Percentiles rank a stretch among this genome's conserved stretches.
Evolutionary conservation across 2,797 vertebrate genomes (phyloP).

Genomic region (Loris lydekkerianus): DNA sequence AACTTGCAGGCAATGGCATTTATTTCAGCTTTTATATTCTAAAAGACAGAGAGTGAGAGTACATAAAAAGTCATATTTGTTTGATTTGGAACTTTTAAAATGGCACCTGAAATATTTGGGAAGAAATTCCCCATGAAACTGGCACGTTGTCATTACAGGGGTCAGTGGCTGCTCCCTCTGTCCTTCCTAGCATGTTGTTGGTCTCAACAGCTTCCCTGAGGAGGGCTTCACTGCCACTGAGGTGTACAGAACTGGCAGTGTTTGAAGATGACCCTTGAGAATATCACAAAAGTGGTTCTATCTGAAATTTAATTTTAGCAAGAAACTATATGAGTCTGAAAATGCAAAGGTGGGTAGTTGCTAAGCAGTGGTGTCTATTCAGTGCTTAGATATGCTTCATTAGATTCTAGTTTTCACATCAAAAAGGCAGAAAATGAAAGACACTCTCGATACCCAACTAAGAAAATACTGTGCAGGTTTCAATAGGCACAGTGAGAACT

Average conservation of each 20-base stretch:
- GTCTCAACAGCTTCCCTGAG: not conserved
- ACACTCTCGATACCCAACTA: conserved; percentile 75
- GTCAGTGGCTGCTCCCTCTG: fast-evolving
- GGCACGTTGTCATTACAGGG: not conserved
- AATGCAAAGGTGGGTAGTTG: conserved; percentile 3
- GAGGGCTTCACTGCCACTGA: conserved; percentile 17
- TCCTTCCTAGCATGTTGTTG: not conserved
- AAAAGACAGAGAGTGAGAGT: not conserved
- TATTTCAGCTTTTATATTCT: conserved; percentile 17
- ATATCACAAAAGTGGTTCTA: conserved; percentile 45
- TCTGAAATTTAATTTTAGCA: conserved; percentile 75
- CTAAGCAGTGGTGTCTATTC: conserved; percentile 49
- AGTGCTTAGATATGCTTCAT: conserved; percentile 74
- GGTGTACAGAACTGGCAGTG: not conserved
- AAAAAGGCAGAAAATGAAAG: conserved; percentile 76
- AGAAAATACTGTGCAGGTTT: conserved; percentile 80
- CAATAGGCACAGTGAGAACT: conserved; percentile 71
- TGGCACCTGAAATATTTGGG: conserved; percentile 3
- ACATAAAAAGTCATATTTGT: not conserved
- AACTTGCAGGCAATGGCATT: not conserved
- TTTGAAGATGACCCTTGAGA: conserved; percentile 51
- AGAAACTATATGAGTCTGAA: conserved; percentile 39
- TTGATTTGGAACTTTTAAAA: not conserved
- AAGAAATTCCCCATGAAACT: not conserved
- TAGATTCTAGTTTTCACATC: conserved; percentile 74